A percentile compares a stretch with the other conserved stretches of the same genome.
Conservation (phyloP, 2,113 vertebrate genomes). For the Hippocampus zosterae region DNA sequence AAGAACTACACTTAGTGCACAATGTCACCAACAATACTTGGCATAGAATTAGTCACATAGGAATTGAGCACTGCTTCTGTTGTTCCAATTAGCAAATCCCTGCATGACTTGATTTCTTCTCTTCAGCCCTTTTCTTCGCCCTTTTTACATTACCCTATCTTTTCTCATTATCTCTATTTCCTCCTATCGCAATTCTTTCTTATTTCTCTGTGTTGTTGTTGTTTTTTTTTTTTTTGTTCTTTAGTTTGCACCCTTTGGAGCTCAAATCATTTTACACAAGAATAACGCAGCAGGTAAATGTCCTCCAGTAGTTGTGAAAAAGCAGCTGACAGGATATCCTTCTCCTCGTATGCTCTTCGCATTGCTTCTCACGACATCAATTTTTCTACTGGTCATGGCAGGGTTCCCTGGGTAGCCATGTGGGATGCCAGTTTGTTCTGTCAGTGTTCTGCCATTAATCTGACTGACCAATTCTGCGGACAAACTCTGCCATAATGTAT, state of each 20-base stretch:
- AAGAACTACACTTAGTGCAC: conserved; percentile 37
- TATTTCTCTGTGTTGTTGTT: conserved; percentile 12
- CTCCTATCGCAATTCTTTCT: conserved; percentile 16
- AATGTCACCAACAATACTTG: conserved; percentile 59
- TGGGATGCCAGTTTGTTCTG: conserved; percentile 54
- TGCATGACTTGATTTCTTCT: conserved; percentile 48
- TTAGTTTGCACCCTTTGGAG: conserved; percentile 30
- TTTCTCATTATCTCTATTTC: conserved; percentile 48
- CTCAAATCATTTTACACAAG: conserved; percentile 31
- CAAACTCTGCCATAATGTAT: conserved; percentile 58
- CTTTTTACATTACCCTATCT: conserved; percentile 43
- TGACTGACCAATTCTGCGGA: conserved; percentile 65
- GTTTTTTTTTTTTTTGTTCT: conserved; percentile 22
- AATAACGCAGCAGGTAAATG: conserved; percentile 40
- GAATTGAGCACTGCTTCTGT: conserved; percentile 55
- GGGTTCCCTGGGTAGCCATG: conserved; percentile 47
- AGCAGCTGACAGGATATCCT: conserved; percentile 13
- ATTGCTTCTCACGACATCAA: conserved; percentile 8
- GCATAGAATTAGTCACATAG: conserved; percentile 57
- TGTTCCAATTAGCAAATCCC: conserved; percentile 65
- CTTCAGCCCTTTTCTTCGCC: conserved; percentile 24
- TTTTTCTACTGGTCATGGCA: conserved; percentile 20
- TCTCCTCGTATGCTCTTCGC: background rate
- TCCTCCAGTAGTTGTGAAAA: conserved; percentile 18
- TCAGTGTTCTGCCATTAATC: conserved; percentile 71